Evolutionary conservation across 2,888 invertebrate species (phyloP).

Genomic region (Fragum whitleyi): DNA sequence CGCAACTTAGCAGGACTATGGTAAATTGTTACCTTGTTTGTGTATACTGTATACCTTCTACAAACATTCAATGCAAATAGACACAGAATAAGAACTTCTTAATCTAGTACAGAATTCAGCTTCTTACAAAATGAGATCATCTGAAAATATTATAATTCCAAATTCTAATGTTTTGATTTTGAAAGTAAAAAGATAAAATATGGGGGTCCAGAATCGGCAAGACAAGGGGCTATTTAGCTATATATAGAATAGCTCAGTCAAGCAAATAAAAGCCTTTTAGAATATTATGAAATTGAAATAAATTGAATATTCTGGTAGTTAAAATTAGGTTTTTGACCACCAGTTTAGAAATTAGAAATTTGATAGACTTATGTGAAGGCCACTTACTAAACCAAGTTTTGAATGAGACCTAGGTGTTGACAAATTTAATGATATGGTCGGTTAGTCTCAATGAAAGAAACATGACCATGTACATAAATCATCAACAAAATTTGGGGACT

Average conservation of each 20-base stretch:
- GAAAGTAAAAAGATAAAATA: too few relatives aligned
- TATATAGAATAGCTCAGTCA: too few relatives aligned
- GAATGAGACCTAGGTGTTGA: conserved; percentile 10
- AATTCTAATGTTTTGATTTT: too few relatives aligned
- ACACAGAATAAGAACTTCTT: conserved; percentile 2
- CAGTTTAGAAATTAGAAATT: background rate
- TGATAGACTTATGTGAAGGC: background rate
- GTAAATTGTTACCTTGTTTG: conserved; percentile 27
- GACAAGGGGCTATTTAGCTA: too few relatives aligned
- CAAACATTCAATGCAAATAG: conserved; percentile 17
- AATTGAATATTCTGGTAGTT: too few relatives aligned
- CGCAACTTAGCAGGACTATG: conserved; percentile 11
- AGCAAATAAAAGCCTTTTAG: too few relatives aligned
- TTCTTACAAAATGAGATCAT: background rate
- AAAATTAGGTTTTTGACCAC: too few relatives aligned
- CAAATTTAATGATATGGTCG: conserved; percentile 18
- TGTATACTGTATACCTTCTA: conserved; percentile 5
- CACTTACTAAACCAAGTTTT: background rate
- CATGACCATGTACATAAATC: conserved; percentile 7
- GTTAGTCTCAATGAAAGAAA: conserved; percentile 13
- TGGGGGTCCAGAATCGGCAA: too few relatives aligned
- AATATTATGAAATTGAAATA: too few relatives aligned
- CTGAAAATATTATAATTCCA: too few relatives aligned
- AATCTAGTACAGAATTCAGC: background rate
- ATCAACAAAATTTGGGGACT: conserved; percentile 2